Base-by-base conservation (phyloP, 2,888 invertebrate species). In the Autographa pulchrina region DNA sequence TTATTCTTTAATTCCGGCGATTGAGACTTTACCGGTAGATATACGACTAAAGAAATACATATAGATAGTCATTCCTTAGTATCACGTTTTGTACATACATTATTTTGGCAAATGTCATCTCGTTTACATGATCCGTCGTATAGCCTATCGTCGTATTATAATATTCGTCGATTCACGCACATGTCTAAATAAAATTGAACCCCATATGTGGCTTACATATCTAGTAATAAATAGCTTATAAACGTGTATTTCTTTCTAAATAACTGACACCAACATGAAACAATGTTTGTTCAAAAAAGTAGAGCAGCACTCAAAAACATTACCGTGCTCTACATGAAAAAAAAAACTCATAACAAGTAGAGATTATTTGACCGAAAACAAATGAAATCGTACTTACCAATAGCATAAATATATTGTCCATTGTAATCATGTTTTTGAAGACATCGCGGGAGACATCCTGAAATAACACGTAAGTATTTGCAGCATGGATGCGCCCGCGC, bases 361-460 rank as follows among this genome's bases (percentile, higher is more conserved):
- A 16, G 16, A 6, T 25, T 59, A 32, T 65, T 68, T 16, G 52
- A 62, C n/a, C n/a, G 54, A 16, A 71, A 62, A 67, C 2, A 70
- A 62, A 18, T 59, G 25, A 62, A 65, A 54, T 65, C 72, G 48
- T 75, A 85, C 78, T 70, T 70, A 83, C 75, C 62, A 41, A 62
- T 64, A 43, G 60, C 68, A 38, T 68, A 72, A 62, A 72, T 84
- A 80, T 74, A 72, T 74, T 85, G 78, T 86, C 85, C 87, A 87
- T 85, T 88, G 88, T 85, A 86, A 88, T 90, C 88, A 86, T 90
- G 90, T 90, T 92, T 92, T 91, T 88, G 84, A 94, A 95, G 94
- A 92, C 94, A 91, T 91, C 94, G 95, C 95, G 96, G 96, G 96
- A 96, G 95, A 92, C 92, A 92, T 95, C 96, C 96, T 96, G 96